Base-by-base conservation (phyloP, 2,797 vertebrate genomes). In the Gymnocypris eckloni region DNA sequence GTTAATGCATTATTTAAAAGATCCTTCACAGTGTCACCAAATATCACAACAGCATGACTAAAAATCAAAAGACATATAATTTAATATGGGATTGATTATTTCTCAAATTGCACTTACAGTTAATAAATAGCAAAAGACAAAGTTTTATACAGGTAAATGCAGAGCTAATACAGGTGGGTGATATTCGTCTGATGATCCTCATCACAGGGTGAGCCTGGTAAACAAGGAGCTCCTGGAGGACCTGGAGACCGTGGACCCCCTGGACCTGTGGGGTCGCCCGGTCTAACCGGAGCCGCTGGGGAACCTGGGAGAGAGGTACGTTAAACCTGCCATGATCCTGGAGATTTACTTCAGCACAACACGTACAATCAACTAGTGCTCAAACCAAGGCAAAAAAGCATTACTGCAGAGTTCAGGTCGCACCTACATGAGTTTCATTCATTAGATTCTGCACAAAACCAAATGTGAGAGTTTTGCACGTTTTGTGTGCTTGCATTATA, bases 231-330 rank as follows among this genome's bases (percentile, higher is more conserved):
- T 7, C 73, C 97, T 7, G 98, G 98, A 8, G 94, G 95, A 3
- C 87, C 95, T 0, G 98, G 98, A 5, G 98, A 99, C 92, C 96
- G 98, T 1, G 98, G 98, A 45, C 97, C 97, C 64, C 97, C 98
- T 4, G 98, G 98, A 79, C 97, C 98, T 0, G 98, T 99, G 75
- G 98, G 98, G 79, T 95, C 97, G 50, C 97, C 98, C 5, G 98
- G 98, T 83, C 94, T 97, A 89, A 98, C 97, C 0, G 98, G 98
- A 91, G 97, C 98, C 2, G 88, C 97, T 0, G 98, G 98, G 69
- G 98, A 98, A 91, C 94, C 95, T 16, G 98, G 98, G 43, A 96
- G 98, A 87, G 98, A 99, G 97, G 98, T 98, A 87, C 92, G 96
- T 76, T 4, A 66, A 48, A 33, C 15, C 37, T 16, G 28, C 61